Evolutionary conservation across 2,797 vertebrate genomes (phyloP).

Genomic region (Crenichthys baileyi): DNA sequence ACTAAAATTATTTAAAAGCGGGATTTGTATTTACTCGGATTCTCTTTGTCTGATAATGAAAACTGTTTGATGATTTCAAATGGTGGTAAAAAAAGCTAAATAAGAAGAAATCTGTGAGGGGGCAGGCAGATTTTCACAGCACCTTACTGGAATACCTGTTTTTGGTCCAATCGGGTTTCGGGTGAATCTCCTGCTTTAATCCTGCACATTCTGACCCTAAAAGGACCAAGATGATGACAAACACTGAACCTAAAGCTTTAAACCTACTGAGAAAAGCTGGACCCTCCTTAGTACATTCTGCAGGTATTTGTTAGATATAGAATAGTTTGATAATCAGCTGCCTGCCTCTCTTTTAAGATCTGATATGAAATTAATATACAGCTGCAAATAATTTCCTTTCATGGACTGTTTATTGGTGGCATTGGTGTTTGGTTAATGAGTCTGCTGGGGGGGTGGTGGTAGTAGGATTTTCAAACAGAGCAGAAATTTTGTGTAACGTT

Average conservation of each 20-base stretch:
- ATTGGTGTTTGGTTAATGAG: slow-evolving; percentile 57
- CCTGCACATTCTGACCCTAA: background rate
- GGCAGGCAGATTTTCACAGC: background rate
- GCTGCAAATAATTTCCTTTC: slow-evolving; percentile 25
- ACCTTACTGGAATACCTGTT: background rate
- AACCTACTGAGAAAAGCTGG: no score
- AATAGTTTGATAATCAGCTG: background rate
- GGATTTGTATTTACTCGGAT: no score
- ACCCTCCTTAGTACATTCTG: background rate
- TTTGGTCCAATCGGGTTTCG: background rate
- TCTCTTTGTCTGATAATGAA: no score
- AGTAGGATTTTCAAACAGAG: background rate
- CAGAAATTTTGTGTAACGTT: slow-evolving; percentile 31
- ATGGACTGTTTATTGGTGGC: slow-evolving; percentile 17
- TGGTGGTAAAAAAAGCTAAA: no score
- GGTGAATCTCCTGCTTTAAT: background rate
- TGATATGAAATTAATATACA: slow-evolving; percentile 20
- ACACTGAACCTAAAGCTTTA: background rate
- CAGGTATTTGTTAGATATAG: background rate
- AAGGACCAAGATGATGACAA: background rate
- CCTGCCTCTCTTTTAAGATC: background rate
- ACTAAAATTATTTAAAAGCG: background rate
- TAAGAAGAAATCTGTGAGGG: background rate
- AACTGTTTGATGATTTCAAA: no score
- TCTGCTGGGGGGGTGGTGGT: slow-evolving; percentile 25